A percentile compares a stretch with the other conserved stretches of the same genome.
Evolutionary conservation across 2,888 invertebrate species (phyloP).

Genomic region (Xestia ashworthii): DNA sequence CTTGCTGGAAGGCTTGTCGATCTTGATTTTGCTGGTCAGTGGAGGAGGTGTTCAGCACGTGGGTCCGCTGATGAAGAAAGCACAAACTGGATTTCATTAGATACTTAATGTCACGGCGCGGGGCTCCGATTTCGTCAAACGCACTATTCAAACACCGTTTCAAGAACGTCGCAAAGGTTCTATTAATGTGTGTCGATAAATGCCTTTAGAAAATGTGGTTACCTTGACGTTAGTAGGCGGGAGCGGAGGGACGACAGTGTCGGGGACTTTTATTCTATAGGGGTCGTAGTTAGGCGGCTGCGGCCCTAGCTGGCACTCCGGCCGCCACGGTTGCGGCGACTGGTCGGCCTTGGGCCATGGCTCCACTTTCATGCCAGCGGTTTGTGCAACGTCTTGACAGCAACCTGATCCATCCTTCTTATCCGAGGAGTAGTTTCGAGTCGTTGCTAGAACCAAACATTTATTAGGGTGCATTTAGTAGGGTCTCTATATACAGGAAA

Average conservation of each 20-base stretch:
- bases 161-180: slow-evolving; percentile 71
- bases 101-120: slow-evolving; percentile 80
- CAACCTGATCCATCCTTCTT: slow-evolving; percentile 69
- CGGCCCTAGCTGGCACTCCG: slow-evolving; percentile 77
- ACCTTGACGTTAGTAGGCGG: slow-evolving; percentile 85
- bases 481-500: background rate
- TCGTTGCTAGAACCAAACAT: slow-evolving; percentile 59
- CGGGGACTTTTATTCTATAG: slow-evolving; percentile 84
- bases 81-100: slow-evolving; percentile 89
- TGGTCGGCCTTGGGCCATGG: slow-evolving; percentile 80
- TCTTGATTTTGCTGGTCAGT: slow-evolving; percentile 51
- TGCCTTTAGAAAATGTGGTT: slow-evolving; percentile 37
- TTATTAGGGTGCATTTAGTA: background rate
- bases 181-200: slow-evolving; percentile 6
- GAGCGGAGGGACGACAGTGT: slow-evolving; percentile 82
- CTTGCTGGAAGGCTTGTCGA: slow-evolving; percentile 47
- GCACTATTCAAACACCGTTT: slow-evolving; percentile 79
- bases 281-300: slow-evolving; percentile 85
- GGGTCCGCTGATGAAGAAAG: slow-evolving; percentile 88
- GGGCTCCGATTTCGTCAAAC: slow-evolving; percentile 89
- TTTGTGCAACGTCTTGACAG: slow-evolving; percentile 78
- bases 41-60: slow-evolving; percentile 71
- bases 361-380: slow-evolving; percentile 77
- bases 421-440: slow-evolving; percentile 74
- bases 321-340: slow-evolving; percentile 76